A percentile compares a stretch with the other conserved stretches of the same genome.
Evolutionary conservation across 2,797 vertebrate genomes (phyloP).

Genomic region (Scolopax bukidnonensis): DNA sequence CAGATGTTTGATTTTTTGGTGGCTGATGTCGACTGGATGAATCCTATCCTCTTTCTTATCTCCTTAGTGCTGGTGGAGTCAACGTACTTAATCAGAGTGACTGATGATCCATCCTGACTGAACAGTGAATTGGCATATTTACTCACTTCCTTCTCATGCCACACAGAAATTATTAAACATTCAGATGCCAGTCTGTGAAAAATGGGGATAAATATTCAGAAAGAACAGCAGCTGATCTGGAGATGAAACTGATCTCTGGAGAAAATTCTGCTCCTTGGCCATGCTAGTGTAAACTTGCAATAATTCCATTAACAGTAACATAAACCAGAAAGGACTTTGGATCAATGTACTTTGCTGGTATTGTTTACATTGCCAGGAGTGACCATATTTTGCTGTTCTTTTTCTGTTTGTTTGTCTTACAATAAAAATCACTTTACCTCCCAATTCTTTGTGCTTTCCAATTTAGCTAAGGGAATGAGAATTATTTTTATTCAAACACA

Average conservation of each 20-base stretch:
- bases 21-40: not conserved
- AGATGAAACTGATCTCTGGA: not conserved
- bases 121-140: not conserved
- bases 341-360: not conserved
- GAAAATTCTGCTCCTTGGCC: not conserved
- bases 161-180: not conserved
- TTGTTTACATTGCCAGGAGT: conserved; percentile 28
- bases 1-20: not conserved
- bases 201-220: not conserved
- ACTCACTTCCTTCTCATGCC: not conserved
- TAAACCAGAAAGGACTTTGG: conserved; percentile 49
- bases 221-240: not conserved
- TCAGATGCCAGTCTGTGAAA: not conserved
- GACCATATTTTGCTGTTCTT: conserved; percentile 13
- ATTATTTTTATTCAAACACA: not conserved
- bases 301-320: not conserved
- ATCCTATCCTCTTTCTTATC: not conserved
- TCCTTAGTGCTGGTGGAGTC: not conserved
- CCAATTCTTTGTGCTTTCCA: not conserved
- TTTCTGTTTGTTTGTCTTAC: not conserved
- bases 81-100: not conserved
- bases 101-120: not conserved
- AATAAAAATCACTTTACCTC: not conserved
- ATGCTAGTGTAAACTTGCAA: accelerated
- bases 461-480: not conserved